Conservation (phyloP, 2,888 invertebrate species). For the Rhagium mordax region DNA sequence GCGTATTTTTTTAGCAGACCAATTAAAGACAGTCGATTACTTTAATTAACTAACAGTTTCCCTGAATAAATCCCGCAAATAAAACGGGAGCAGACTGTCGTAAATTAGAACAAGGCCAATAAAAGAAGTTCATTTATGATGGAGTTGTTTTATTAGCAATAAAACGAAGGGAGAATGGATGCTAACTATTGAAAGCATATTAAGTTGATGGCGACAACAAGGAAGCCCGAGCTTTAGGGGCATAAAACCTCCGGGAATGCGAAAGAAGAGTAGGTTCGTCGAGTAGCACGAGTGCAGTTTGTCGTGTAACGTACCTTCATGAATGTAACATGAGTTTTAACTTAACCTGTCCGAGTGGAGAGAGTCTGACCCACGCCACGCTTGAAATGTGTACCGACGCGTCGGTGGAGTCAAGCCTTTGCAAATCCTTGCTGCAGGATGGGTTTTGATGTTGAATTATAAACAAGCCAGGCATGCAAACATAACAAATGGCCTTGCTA, state of each 20-base stretch:
- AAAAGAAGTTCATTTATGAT: conserved; percentile 22
- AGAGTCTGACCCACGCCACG: conserved; percentile 46
- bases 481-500: conserved; percentile 2
- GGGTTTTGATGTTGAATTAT: conserved; percentile 40
- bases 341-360: conserved; percentile 54
- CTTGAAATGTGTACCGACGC: conserved; percentile 41
- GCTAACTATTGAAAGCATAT: conserved; percentile 43
- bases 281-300: conserved; percentile 54
- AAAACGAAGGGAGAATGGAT: conserved; percentile 23
- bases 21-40: conserved; percentile 10
- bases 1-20: background rate
- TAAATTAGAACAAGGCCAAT: conserved; percentile 21
- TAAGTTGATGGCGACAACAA: conserved; percentile 41
- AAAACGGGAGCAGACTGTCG: conserved; percentile 1
- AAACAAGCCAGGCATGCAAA: conserved; percentile 32
- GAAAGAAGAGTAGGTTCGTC: conserved; percentile 39
- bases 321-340: conserved; percentile 61
- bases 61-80: background rate
- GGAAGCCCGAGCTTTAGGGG: conserved; percentile 32
- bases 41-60: conserved; percentile 20
- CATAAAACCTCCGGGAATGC: conserved; percentile 43
- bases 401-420: conserved; percentile 34
- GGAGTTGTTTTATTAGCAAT: conserved; percentile 29
- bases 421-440: conserved; percentile 43
- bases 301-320: conserved; percentile 57